Evolutionary conservation across 2,797 vertebrate genomes (phyloP), one percentile per base, ranked within the genome.

Genomic region (Clarias pachynema): DNA sequence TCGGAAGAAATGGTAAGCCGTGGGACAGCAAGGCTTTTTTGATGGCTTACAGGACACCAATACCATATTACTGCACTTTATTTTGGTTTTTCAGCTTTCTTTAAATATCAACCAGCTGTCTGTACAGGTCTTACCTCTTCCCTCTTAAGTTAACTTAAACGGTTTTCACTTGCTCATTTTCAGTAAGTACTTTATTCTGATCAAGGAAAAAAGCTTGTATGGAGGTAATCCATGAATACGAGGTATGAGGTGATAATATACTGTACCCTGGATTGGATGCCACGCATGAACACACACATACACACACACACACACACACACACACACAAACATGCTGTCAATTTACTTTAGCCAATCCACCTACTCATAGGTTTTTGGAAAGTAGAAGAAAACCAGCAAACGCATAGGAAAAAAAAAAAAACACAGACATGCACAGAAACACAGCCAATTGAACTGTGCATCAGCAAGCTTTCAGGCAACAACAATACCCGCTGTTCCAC

Each of bases 71-170:
- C 12, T 10, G 15, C 16, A 22, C 7, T 29, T 53, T 29, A 73
- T 74, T 29, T 53, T n/a, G 22, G 0, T 72, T 72, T 49, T 49
- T 72, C 37, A n/a, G 70, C 70, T 53, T 73, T 73, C 40, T n/a
- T 10, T 15, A 72, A 72, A 70, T 70, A 70, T 40, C 37, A 72
- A 18, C 72, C n/a, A 56, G 6, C 73, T 75, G 26, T 59, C 26
- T 31, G 53, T 22, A 77, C 70, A 65, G 44, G 26, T 69, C 31
- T 65, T 44, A 53, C 72, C 79, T 82, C 65, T 37, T 66, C 74
- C 4, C 31, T 65, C 63, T 37, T 59, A 84, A 85, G 70, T 68
- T 77, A 78, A 26, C 56, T 72, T 24, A 53, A 20, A 66, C 40
- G 74, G 20, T 78, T 59, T 57, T 77, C 26, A 56, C 49, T 53